These are phyloP conservation scores for Vanacampus margaritifer DNA, from an alignment of 2,113 vertebrate species.

Conservation along the genomic window DNA sequence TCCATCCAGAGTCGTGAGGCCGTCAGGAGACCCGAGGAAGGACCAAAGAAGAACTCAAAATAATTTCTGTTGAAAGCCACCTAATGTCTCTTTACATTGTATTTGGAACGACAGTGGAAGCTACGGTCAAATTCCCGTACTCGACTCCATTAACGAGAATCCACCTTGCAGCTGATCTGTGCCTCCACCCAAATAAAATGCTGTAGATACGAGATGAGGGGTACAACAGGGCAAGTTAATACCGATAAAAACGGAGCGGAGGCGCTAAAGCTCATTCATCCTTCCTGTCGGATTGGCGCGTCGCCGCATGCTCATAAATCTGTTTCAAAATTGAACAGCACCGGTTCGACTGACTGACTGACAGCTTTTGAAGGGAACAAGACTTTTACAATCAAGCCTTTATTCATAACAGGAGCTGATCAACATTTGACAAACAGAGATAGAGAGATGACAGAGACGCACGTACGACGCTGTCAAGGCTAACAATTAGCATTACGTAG, in stretches of 20 bases:
- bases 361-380: conserved; percentile 37
- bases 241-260: conserved; percentile 46
- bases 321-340: conserved; percentile 51
- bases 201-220: conserved; percentile 38
- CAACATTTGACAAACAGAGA: conserved; percentile 22
- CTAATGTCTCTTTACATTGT: no score
- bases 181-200: conserved; percentile 14
- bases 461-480: no score
- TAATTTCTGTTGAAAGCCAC: no score
- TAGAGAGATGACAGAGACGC: conserved; percentile 12
- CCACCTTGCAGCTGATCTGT: conserved; percentile 28
- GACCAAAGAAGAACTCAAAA: no score
- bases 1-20: no score
- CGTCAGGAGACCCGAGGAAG: no score
- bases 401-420: conserved; percentile 40
- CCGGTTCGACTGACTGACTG: conserved; percentile 18
- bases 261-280: conserved; percentile 38
- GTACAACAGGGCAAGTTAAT: conserved; percentile 39
- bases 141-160: conserved; percentile 8
- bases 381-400: conserved; percentile 40
- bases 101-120: no score
- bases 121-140: neutral
- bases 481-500: neutral
- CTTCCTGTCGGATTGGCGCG: conserved; percentile 22
- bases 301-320: conserved; percentile 54